Base-by-base conservation (phyloP, 1,140 invertebrate genomes). In the Polypedilum vanderplanki region DNA sequence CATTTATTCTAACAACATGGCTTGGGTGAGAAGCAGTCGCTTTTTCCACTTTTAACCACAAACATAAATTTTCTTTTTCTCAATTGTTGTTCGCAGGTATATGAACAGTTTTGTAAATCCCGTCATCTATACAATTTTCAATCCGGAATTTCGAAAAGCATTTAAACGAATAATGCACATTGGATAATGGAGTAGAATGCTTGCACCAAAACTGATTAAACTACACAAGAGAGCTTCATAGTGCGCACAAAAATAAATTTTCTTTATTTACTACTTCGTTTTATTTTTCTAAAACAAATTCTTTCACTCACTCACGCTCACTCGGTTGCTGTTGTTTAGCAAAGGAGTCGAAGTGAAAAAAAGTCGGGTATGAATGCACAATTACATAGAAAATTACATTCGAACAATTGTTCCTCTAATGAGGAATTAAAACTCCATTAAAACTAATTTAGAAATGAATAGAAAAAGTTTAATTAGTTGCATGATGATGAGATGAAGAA, bases 81-180 rank as follows among this genome's bases (percentile, higher is more conserved):
- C n/a, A n/a, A 33, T 33, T 33, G 20, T 70, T 70, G 5, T 33
- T 33, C 24, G 24, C 18, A 70, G 65, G 73, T 99, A 98, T 85
- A 96, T 99, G 86, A 99, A 99, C 86, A 97, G 91, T 80, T 98
- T 96, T 81, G 92, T 98, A 75, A 99, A 98, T 86, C 97, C 97
- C 3, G 92, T 99, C 76, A 99, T 99, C 83, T 99, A 99, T 83
- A 99, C 98, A 64, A 98, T 99, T 80, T 99, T 99, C 87, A 99
- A 99, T 86, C 93, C 95, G 3, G 98, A 99, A 84, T 99, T 99
- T 85, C 88, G 98, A 75, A 98, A 98, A 87, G 97, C 98, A 41
- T 99, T 99, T 85, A 95, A 96, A 80, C 98, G 97, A 84, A 89
- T 99, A 76, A 90, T 98, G 83, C 86, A 86, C 77, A 84, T 88